Evolutionary conservation across 2,888 invertebrate genomes (phyloP).

Genomic region (Ennomos fuscantarius): DNA sequence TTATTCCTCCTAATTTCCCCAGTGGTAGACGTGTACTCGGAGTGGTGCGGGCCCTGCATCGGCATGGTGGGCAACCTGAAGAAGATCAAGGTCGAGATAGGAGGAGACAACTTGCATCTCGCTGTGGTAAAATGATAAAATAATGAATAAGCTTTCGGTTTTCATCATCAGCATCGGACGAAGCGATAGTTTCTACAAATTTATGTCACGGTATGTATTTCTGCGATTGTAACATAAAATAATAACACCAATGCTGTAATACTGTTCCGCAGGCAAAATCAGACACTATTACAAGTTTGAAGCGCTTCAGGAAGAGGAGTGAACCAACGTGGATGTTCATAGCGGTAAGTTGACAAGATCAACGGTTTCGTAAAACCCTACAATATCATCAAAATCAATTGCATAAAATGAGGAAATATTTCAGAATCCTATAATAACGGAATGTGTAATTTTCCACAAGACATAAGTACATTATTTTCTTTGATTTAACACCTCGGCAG

Average conservation of each 20-base stretch:
- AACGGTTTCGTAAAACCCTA: neutral
- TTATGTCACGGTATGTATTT: no score
- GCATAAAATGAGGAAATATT: no score
- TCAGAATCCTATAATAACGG: no score
- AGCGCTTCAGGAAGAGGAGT: constrained; percentile 92
- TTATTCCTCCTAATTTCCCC: constrained; percentile 20
- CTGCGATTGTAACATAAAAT: no score
- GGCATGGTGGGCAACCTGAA: constrained; percentile 94
- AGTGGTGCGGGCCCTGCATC: constrained; percentile 96
- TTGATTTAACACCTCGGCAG: neutral
- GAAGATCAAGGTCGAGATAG: constrained; percentile 94
- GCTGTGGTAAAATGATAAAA: constrained; percentile 86
- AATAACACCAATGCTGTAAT: no score
- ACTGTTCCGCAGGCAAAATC: constrained; percentile 87
- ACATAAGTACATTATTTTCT: no score
- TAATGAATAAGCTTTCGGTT: neutral
- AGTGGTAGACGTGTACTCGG: constrained; percentile 95
- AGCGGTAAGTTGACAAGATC: constrained; percentile 79
- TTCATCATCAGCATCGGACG: no score
- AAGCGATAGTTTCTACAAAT: no score
- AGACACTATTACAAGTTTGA: constrained; percentile 90
- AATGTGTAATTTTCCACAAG: no score
- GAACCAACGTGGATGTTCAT: constrained; percentile 97
- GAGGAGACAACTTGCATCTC: constrained; percentile 92
- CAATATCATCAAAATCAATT: neutral